These are phyloP conservation scores for Coranthus polyacanthus DNA, from an alignment of 2,797 vertebrate species.

Conservation along the genomic window DNA sequence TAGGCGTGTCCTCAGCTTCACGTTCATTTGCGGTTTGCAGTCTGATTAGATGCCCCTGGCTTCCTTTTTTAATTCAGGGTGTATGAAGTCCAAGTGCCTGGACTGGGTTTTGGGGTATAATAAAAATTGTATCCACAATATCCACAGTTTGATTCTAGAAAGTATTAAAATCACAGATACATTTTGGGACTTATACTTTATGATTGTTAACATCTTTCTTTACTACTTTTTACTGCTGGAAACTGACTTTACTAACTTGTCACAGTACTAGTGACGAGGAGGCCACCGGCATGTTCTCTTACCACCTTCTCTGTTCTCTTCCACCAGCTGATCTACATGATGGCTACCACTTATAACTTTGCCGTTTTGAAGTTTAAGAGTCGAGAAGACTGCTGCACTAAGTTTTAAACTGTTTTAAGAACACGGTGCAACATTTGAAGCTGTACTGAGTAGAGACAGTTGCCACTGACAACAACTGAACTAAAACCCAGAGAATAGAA, in stretches of 20 bases:
- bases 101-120: slow-evolving; percentile 8
- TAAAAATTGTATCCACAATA: too few species aligned
- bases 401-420: slow-evolving; percentile 92
- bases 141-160: slow-evolving; percentile 1
- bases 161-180: background rate
- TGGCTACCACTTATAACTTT: slow-evolving; percentile 99
- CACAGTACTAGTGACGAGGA: slow-evolving; percentile 43
- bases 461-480: slow-evolving; percentile 91
- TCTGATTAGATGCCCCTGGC: slow-evolving; percentile 70
- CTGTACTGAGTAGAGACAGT: slow-evolving; percentile 87
- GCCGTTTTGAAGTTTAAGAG: slow-evolving; percentile 99
- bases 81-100: too few species aligned
- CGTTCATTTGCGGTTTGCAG: slow-evolving; percentile 71
- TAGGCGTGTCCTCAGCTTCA: slow-evolving; percentile 57
- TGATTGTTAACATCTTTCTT: slow-evolving; percentile 18
- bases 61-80: slow-evolving; percentile 27
- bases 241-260: slow-evolving; percentile 57
- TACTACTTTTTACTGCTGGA: slow-evolving; percentile 37
- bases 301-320: slow-evolving; percentile 88
- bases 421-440: slow-evolving; percentile 77
- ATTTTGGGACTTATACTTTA: slow-evolving; percentile 16
- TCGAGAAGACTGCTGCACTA: slow-evolving; percentile 99
- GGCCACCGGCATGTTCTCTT: slow-evolving; percentile 77
- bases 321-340: slow-evolving; percentile 99
- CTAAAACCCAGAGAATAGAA: slow-evolving; percentile 84